These are phyloP conservation scores for Diabrotica balteata DNA, from an alignment of 2,888 invertebrate genomes.

Conservation along the genomic window DNA sequence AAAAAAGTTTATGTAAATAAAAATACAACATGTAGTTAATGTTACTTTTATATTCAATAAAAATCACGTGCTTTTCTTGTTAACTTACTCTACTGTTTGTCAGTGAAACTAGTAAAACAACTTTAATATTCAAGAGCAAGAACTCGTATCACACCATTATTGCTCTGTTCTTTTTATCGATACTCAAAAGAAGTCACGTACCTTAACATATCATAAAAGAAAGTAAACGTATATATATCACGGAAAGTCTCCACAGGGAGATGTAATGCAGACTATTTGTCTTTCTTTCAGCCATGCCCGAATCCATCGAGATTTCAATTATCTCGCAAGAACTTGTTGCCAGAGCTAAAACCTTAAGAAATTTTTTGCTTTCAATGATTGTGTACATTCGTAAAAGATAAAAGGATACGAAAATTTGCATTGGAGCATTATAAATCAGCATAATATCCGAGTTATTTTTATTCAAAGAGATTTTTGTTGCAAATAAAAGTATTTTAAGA, in stretches of 20 bases:
- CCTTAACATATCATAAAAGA: constrained; percentile 11
- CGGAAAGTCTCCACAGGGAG: constrained; percentile 1
- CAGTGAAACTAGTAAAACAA: background rate
- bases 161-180: background rate
- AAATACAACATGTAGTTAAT: no score
- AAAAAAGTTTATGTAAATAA: no score
- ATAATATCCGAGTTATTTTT: no score
- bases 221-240: constrained; percentile 4
- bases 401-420: no score
- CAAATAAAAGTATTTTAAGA: no score
- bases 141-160: background rate
- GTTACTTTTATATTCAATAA: no score
- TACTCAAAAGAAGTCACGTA: constrained; percentile 10
- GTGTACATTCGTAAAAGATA: no score
- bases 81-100: no score
- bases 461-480: no score
- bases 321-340: constrained; percentile 80
- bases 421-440: no score
- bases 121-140: background rate
- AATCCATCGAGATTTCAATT: constrained; percentile 81
- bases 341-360: constrained; percentile 66
- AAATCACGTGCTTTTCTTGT: no score
- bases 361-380: no score
- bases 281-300: constrained; percentile 74
- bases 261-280: constrained; percentile 19